Percentiles rank a stretch among this genome's conserved stretches.
Conservation (phyloP, 2,113 vertebrate genomes). For the Benitochromis conjunctus region DNA sequence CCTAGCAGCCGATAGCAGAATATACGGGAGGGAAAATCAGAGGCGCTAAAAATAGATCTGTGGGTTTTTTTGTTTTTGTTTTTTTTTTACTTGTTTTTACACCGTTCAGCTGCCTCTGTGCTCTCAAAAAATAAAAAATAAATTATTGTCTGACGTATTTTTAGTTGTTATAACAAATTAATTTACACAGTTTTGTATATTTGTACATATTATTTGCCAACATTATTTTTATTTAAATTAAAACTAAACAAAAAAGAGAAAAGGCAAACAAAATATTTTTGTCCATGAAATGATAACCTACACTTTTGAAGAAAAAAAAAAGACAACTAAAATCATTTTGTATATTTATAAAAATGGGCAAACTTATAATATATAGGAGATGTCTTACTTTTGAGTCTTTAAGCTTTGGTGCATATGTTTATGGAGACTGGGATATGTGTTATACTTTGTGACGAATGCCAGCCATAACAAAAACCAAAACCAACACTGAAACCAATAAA, state of each 20-base stretch:
- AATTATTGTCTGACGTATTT: neutral
- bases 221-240: neutral
- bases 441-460: neutral
- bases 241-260: no score
- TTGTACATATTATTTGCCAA: neutral
- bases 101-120: neutral
- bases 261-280: no score
- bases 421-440: fast-evolving
- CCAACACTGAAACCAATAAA: neutral
- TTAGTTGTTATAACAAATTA: neutral
- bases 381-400: neutral
- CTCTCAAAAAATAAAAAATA: neutral
- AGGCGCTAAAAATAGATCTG: neutral
- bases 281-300: neutral
- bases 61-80: neutral
- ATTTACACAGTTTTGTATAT: neutral
- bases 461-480: neutral
- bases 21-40: neutral
- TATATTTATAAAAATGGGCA: neutral
- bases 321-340: fast-evolving
- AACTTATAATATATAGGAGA: neutral
- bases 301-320: neutral
- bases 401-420: neutral
- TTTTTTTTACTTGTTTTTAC: neutral
- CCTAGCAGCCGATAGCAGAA: constrained; percentile 17